A percentile compares a stretch with the other conserved stretches of the same genome.
phyloP scores from a whole-genome alignment of 2,888 invertebrate species.

The Chymomyza amoena region DNA sequence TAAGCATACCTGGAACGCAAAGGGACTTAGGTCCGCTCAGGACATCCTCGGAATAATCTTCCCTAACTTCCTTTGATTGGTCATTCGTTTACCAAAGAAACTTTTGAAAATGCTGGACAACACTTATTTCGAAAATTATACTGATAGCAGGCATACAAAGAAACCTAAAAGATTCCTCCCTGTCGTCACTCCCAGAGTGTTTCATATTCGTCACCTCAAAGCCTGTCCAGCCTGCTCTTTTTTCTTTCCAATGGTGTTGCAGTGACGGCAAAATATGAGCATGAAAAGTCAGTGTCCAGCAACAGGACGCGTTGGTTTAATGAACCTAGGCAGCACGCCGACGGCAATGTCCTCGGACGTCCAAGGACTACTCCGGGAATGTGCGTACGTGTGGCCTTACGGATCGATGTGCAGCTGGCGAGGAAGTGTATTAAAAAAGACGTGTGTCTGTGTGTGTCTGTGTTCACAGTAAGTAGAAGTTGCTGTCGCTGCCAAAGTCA shows the following conservation, averaged over 20 bases:
- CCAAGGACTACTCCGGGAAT: neutral
- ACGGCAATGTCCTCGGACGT: neutral
- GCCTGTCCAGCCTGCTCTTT: neutral
- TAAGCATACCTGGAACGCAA: too few species aligned
- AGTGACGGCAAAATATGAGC: conserved; percentile 43
- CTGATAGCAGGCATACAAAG: too few species aligned
- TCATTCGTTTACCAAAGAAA: too few species aligned
- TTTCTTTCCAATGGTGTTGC: neutral
- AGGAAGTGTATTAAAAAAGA: conserved; percentile 68
- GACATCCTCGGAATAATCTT: too few species aligned
- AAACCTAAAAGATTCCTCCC: too few species aligned
- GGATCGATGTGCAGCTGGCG: conserved; percentile 57
- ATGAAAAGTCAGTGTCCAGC: conserved; percentile 50
- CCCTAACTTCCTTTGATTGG: too few species aligned
- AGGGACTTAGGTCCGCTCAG: too few species aligned
- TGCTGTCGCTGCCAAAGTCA: conserved; percentile 62
- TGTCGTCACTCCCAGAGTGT: neutral
- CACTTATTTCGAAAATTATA: too few species aligned
- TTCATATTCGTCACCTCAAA: neutral
- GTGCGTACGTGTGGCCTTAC: conserved; percentile 61
- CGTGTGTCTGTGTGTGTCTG: neutral
- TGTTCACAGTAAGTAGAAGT: conserved; percentile 4
- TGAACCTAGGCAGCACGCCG: conserved; percentile 53
- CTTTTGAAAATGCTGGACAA: too few species aligned
- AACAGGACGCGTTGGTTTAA: conserved; percentile 55